Percentiles rank a stretch among this genome's conserved stretches.
Conservation (phyloP, 2,888 invertebrate species). For the Drosophila meridionalis region DNA sequence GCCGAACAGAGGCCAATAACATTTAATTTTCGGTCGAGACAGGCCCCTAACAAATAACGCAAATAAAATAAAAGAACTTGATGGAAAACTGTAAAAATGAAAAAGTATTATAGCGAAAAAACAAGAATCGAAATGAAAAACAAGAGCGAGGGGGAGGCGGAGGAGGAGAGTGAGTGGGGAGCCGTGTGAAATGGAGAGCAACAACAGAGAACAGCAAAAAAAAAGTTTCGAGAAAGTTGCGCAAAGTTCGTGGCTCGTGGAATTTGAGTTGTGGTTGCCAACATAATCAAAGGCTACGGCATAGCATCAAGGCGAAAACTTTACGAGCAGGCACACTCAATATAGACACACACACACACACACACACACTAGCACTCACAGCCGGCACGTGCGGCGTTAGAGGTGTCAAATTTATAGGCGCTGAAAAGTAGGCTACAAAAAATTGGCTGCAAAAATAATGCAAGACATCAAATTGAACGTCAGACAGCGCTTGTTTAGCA, state of each 20-base stretch:
- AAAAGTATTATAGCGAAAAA: constrained; percentile 44
- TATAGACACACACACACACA: constrained; percentile 37
- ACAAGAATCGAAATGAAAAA: background rate
- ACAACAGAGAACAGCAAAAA: background rate
- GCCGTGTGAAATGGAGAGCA: constrained; percentile 2
- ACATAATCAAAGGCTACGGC: constrained; percentile 61
- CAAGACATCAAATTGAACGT: constrained; percentile 13
- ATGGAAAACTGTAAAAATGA: constrained; percentile 65
- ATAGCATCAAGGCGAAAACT: constrained; percentile 48
- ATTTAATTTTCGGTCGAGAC: constrained; percentile 67
- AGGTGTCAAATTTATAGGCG: constrained; percentile 73
- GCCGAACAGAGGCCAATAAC: constrained; percentile 69
- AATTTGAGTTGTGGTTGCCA: constrained; percentile 60
- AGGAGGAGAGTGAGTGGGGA: background rate
- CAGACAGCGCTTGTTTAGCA: background rate
- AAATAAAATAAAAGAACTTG: constrained; percentile 29
- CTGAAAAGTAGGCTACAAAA: constrained; percentile 71
- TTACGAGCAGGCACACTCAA: constrained; percentile 61
- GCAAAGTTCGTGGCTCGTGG: constrained; percentile 25
- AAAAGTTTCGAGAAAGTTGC: constrained; percentile 65
- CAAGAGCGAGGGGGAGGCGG: constrained; percentile 29
- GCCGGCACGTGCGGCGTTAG: constrained; percentile 18
- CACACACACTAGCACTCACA: background rate
- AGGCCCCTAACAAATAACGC: constrained; percentile 16
- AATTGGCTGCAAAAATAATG: constrained; percentile 16